Percentiles rank a stretch among this genome's conserved stretches.
Conservation (phyloP, 2,888 invertebrate species). For the Eulithis prunata region DNA sequence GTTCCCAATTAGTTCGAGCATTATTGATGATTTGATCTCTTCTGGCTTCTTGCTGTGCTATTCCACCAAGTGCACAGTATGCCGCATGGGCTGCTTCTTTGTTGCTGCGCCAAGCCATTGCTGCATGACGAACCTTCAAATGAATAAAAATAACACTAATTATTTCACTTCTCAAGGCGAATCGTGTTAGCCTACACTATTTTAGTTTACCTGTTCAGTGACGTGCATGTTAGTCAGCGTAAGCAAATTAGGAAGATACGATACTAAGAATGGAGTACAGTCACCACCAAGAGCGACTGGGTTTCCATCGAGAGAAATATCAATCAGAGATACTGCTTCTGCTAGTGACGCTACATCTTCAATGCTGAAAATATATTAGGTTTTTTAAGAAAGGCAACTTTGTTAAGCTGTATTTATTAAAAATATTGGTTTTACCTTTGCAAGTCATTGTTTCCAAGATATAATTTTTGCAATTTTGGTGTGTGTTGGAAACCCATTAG, state of each 20-base stretch:
- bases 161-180: not conserved
- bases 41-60: conserved; percentile 84
- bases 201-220: conserved; percentile 85
- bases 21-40: conserved; percentile 94
- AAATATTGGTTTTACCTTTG: conserved; percentile 70
- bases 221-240: conserved; percentile 91
- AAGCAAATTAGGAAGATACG: conserved; percentile 89
- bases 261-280: conserved; percentile 92
- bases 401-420: too few species aligned
- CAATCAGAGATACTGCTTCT: conserved; percentile 90
- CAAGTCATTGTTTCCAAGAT: conserved; percentile 92
- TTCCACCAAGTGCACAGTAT: conserved; percentile 85
- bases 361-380: conserved; percentile 81
- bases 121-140: conserved; percentile 86
- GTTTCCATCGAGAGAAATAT: conserved; percentile 94
- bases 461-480: conserved; percentile 90
- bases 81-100: conserved; percentile 89
- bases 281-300: conserved; percentile 92
- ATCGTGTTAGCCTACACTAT: not conserved
- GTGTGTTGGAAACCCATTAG: conserved; percentile 92
- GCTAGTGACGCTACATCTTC: conserved; percentile 94
- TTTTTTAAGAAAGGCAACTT: not conserved
- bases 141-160: not conserved
- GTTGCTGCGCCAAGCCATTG: conserved; percentile 91
- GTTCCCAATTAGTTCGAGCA: conserved; percentile 94